Conservation (phyloP, 1,140 invertebrate species). For the Calosoma granatense region DNA sequence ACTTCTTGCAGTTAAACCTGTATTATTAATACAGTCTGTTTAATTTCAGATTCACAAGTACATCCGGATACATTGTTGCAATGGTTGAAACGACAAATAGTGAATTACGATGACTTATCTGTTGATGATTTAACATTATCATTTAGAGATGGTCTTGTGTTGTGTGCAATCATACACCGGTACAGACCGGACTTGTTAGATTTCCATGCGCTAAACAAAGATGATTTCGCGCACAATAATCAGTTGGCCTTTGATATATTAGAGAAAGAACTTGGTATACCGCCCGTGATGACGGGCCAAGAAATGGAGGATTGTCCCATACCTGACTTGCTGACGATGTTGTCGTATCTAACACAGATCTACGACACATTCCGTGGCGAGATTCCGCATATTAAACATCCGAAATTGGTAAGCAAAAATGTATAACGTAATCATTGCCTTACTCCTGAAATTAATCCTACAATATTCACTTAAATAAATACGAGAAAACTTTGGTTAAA, state of each 20-base stretch:
- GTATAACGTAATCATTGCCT: too few relatives aligned
- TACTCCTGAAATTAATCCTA: too few relatives aligned
- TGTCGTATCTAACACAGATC: conserved; percentile 78
- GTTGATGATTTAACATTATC: conserved; percentile 59
- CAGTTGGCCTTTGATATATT: conserved; percentile 73
- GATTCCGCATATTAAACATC: conserved; percentile 70
- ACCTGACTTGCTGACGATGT: conserved; percentile 66
- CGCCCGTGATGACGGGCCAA: conserved; percentile 70
- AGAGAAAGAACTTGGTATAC: conserved; percentile 60
- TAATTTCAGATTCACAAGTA: conserved; percentile 46
- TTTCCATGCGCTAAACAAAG: conserved; percentile 51
- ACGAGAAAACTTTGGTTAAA: too few relatives aligned
- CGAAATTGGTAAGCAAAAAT: conserved; percentile 60
- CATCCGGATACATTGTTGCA: conserved; percentile 61
- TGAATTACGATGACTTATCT: conserved; percentile 50
- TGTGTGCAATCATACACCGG: conserved; percentile 74
- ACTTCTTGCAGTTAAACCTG: too few relatives aligned
- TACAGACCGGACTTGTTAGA: conserved; percentile 85
- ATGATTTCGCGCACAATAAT: conserved; percentile 54
- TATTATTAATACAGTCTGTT: too few relatives aligned
- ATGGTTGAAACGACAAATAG: conserved; percentile 68
- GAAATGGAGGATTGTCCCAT: conserved; percentile 63
- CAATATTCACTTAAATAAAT: too few relatives aligned
- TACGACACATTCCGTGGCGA: conserved; percentile 74
- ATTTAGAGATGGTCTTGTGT: conserved; percentile 65